Evolutionary conservation across 2,113 vertebrate species (phyloP).

Genomic region (Orientallactaga bullata): DNA sequence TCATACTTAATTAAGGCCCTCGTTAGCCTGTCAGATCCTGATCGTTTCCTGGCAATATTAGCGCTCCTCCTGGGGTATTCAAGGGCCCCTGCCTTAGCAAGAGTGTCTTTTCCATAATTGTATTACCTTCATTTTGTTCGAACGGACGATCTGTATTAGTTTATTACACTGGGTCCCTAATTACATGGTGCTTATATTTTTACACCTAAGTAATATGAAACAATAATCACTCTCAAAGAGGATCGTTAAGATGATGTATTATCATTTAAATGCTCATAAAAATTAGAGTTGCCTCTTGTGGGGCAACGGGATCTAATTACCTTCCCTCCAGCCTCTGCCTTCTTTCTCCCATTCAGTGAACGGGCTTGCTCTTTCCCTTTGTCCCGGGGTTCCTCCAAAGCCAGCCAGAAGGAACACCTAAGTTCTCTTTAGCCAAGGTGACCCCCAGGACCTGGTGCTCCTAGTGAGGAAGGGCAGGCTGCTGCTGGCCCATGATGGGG

Average conservation of each 20-base stretch:
- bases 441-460: neutral
- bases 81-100: slow-evolving; percentile 89
- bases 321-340: slow-evolving; percentile 77
- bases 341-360: slow-evolving; percentile 56
- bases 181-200: slow-evolving; percentile 90
- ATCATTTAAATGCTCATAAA: slow-evolving; percentile 90
- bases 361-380: neutral
- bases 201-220: slow-evolving; percentile 91
- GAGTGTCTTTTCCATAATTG: slow-evolving; percentile 90
- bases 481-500: neutral
- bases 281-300: slow-evolving; percentile 89
- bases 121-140: slow-evolving; percentile 91
- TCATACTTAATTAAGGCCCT: slow-evolving; percentile 94
- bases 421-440: neutral
- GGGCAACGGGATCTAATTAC: slow-evolving; percentile 88
- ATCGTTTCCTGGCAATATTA: slow-evolving; percentile 89
- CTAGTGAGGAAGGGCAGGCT: neutral
- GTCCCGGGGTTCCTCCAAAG: slow-evolving; percentile 15
- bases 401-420: neutral
- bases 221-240: slow-evolving; percentile 90
- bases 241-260: slow-evolving; percentile 89
- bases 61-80: slow-evolving; percentile 90
- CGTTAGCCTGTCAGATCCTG: slow-evolving; percentile 91
- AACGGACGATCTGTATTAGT: slow-evolving; percentile 89
- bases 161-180: slow-evolving; percentile 90